These are phyloP conservation scores for Schizaphis graminum DNA, from an alignment of 2,888 invertebrate genomes.

Conservation along the genomic window DNA sequence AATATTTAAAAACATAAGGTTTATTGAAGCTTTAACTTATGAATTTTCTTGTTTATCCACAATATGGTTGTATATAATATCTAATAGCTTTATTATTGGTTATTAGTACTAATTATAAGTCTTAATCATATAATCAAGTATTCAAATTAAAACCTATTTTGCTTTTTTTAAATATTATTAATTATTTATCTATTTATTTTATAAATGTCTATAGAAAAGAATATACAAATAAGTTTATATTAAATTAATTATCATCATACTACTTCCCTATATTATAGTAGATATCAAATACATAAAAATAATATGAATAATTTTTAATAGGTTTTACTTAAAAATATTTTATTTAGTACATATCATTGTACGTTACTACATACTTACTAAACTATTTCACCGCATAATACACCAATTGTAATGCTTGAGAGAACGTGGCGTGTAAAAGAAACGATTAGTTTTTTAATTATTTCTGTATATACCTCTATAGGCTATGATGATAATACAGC, in stretches of 20 bases:
- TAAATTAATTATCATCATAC: background rate
- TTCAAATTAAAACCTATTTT: background rate
- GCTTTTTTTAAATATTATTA: background rate
- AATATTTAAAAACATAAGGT: background rate
- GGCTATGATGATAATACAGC: background rate
- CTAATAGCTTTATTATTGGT: background rate
- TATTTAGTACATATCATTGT: background rate
- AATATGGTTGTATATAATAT: background rate
- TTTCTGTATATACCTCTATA: background rate
- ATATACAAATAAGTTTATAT: background rate
- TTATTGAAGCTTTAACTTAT: background rate
- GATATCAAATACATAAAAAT: background rate
- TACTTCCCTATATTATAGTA: background rate
- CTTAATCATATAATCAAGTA: background rate
- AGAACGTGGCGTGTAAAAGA: background rate
- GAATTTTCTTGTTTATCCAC: background rate
- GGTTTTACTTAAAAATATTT: background rate
- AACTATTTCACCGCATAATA: background rate
- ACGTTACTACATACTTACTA: background rate
- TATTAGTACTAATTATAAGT: background rate
- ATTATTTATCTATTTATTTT: background rate
- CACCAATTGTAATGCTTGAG: background rate
- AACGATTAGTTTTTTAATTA: constrained; percentile 7
- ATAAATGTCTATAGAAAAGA: background rate
- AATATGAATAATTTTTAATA: background rate